Evolutionary conservation across 2,113 vertebrate species (phyloP).

Genomic region (Clupea harengus): DNA sequence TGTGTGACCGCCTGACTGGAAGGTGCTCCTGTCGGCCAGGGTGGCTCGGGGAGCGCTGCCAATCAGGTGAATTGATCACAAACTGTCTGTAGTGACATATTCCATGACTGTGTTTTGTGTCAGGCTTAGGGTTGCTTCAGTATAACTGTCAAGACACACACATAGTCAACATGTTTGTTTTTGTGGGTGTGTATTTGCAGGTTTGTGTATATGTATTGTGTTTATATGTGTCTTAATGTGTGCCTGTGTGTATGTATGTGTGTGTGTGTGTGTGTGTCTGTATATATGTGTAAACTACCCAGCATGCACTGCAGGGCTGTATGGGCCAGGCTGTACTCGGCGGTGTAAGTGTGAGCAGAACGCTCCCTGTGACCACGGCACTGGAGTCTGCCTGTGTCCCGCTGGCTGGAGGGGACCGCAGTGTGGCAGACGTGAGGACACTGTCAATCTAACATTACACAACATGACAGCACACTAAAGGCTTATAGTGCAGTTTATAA

Average conservation of each 20-base stretch:
- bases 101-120: background rate
- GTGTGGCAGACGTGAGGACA: conserved; percentile 75
- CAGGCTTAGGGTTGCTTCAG: background rate
- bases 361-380: conserved; percentile 73
- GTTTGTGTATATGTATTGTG: background rate
- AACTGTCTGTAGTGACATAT: background rate
- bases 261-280: conserved; percentile 11
- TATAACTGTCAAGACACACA: background rate
- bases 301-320: conserved; percentile 78
- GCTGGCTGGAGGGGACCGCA: conserved; percentile 79
- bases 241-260: conserved; percentile 27
- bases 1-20: conserved; percentile 74
- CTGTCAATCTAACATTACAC: background rate
- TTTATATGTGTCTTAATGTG: too few species aligned
- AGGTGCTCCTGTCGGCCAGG: conserved; percentile 77
- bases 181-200: background rate
- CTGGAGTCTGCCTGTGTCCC: conserved; percentile 77
- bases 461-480: background rate
- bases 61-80: conserved; percentile 69
- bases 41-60: conserved; percentile 78
- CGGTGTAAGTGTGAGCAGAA: conserved; percentile 76
- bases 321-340: conserved; percentile 73
- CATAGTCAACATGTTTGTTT: background rate
- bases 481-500: background rate
- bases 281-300: background rate